Conservation (phyloP, 2,113 vertebrate genomes). For the Galemys pyrenaicus region DNA sequence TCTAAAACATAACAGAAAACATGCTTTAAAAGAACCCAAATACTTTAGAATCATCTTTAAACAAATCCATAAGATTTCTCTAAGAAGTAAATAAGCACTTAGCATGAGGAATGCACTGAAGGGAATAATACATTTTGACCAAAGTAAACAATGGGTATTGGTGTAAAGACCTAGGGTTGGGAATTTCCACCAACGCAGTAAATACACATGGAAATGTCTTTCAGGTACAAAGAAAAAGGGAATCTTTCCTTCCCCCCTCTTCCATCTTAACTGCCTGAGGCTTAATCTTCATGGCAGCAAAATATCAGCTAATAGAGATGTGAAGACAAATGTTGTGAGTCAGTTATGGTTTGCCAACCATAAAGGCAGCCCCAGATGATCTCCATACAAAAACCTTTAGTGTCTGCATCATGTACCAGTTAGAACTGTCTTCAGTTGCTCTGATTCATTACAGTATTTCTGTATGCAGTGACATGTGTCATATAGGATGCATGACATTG, state of each 20-base stretch:
- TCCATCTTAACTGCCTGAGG: not conserved
- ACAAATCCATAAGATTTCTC: constrained; percentile 49
- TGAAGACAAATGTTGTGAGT: not conserved
- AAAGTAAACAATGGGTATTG: constrained; percentile 18
- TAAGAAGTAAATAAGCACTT: constrained; percentile 39
- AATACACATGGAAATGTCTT: not conserved
- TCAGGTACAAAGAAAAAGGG: not conserved
- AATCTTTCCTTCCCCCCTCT: not conserved
- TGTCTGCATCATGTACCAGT: rapidly evolving
- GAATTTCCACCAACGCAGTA: not conserved
- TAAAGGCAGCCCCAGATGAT: not conserved
- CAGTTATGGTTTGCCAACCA: not conserved
- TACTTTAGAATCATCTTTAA: constrained; percentile 51
- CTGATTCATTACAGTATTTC: not conserved
- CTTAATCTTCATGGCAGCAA: not conserved
- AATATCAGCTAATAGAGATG: not conserved
- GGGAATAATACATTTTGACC: constrained; percentile 1
- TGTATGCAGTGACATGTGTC: rapidly evolving
- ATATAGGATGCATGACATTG: too few species aligned
- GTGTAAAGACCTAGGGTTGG: not conserved
- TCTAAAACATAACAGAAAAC: constrained; percentile 39
- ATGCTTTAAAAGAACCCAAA: constrained; percentile 42
- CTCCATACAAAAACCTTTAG: too few species aligned
- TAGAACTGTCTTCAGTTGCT: not conserved
- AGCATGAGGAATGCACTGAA: constrained; percentile 34